Percentiles rank a stretch among this genome's conserved stretches.
phyloP scores from a whole-genome alignment of 2,888 invertebrate species.

The Dolichomitus sp. region DNA sequence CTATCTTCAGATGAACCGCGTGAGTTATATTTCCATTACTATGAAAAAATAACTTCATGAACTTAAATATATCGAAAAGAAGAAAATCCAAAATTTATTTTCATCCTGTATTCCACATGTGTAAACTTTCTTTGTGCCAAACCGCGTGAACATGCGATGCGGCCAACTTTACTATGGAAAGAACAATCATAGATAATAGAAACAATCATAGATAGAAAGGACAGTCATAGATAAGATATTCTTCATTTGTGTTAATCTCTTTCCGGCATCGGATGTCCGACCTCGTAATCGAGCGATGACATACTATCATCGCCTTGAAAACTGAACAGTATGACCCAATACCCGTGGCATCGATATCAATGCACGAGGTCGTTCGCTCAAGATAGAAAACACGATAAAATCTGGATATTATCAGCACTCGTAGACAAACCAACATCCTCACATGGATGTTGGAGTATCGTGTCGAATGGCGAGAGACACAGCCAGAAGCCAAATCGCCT shows the following conservation, averaged over 20 bases:
- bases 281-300: neutral
- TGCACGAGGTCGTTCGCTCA: neutral
- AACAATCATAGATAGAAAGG: too few species aligned
- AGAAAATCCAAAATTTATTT: neutral
- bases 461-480: neutral
- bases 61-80: neutral
- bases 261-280: neutral
- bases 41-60: too few species aligned
- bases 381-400: conserved; percentile 9
- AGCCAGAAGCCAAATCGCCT: neutral
- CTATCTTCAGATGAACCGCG: neutral
- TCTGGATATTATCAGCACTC: neutral
- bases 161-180: neutral
- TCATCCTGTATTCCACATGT: neutral
- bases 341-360: neutral
- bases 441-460: neutral
- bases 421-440: neutral
- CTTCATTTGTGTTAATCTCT: neutral
- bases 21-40: too few species aligned
- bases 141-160: neutral
- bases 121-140: neutral
- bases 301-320: neutral
- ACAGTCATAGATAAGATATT: neutral
- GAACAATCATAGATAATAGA: too few species aligned
- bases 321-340: neutral